Conservation (phyloP, 1,140 invertebrate species). For the Idris sp. region DNA sequence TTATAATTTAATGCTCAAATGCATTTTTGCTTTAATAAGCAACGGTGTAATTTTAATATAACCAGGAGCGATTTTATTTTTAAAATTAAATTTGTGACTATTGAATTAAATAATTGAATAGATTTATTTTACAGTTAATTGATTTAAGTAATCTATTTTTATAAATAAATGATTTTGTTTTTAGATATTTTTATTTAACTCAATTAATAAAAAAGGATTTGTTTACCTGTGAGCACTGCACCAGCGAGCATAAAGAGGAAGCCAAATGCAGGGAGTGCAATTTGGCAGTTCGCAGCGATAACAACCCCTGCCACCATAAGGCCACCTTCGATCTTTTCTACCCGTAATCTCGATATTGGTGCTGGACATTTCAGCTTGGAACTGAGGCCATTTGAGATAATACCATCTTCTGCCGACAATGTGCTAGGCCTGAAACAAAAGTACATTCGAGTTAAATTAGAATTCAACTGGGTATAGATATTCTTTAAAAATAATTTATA, state of each 20-base stretch:
- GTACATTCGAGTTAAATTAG: no score
- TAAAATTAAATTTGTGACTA: no score
- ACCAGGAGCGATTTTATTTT: no score
- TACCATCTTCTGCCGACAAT: conserved; percentile 74
- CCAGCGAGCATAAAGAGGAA: conserved; percentile 86
- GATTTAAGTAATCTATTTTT: no score
- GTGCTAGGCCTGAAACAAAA: conserved; percentile 76
- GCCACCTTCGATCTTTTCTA: conserved; percentile 86
- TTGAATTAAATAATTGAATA: no score
- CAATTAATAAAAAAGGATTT: no score
- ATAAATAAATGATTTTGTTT: no score
- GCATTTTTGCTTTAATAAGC: neutral
- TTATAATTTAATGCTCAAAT: neutral
- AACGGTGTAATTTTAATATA: neutral
- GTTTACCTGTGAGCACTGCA: conserved; percentile 85
- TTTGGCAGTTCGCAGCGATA: conserved; percentile 86
- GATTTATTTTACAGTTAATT: no score
- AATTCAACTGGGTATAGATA: no score
- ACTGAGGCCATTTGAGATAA: conserved; percentile 71
- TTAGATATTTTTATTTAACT: no score
- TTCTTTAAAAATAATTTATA: no score
- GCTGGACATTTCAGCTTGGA: conserved; percentile 81
- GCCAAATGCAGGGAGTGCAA: conserved; percentile 86
- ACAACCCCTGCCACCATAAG: conserved; percentile 86
- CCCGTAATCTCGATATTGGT: conserved; percentile 81